Percentiles rank a stretch among this genome's conserved stretches.
phyloP scores from a whole-genome alignment of 2,797 vertebrate species.

The Anabacerthia variegaticeps region DNA sequence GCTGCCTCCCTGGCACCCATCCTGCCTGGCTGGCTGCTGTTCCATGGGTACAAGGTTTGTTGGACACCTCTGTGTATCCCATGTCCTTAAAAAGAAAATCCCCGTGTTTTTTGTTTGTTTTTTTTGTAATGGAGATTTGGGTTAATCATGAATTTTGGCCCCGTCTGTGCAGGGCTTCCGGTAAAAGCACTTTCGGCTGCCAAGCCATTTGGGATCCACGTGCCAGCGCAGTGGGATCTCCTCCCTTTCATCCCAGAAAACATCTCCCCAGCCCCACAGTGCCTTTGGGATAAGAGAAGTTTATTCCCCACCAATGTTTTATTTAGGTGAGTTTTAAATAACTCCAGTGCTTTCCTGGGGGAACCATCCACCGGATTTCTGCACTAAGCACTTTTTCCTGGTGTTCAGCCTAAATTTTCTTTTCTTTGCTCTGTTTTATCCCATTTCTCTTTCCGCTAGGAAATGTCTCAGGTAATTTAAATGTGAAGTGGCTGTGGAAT shows the following conservation, averaged over 20 bases:
- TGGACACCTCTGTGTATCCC: neutral
- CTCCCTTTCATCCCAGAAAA: neutral
- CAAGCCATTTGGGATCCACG: neutral
- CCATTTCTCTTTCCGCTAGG: rapidly evolving
- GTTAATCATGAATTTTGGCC: neutral
- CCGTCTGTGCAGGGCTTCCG: neutral
- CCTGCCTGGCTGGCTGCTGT: neutral
- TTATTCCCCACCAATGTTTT: neutral
- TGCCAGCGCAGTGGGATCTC: neutral
- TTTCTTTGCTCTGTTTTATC: neutral
- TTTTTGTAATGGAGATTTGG: neutral
- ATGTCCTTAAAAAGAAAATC: neutral
- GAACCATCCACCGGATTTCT: constrained; percentile 25
- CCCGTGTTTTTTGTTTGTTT: rapidly evolving
- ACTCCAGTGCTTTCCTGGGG: neutral
- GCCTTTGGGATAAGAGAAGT: neutral
- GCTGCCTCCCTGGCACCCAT: neutral
- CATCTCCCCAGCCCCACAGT: neutral
- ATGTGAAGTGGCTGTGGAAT: neutral
- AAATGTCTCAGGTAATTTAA: neutral
- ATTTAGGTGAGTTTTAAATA: constrained; percentile 67
- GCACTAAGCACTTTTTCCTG: constrained; percentile 43
- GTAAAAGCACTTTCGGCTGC: neutral
- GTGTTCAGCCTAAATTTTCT: constrained; percentile 3
- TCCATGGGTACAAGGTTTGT: neutral